These are phyloP conservation scores for Lasiurus borealis DNA, from an alignment of 2,113 vertebrate genomes.

Conservation along the genomic window DNA sequence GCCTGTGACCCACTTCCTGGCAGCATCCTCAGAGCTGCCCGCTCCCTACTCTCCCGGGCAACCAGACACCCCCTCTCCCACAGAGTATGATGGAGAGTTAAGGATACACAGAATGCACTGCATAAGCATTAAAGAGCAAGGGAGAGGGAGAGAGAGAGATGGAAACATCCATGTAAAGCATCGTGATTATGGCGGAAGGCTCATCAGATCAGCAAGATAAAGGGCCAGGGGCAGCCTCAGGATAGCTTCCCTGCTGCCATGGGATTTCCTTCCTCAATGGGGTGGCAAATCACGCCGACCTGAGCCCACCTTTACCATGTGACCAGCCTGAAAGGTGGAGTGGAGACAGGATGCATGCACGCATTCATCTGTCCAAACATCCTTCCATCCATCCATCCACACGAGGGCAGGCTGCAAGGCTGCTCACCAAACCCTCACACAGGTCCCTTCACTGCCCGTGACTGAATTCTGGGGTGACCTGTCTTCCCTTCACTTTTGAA, in stretches of 20 bases:
- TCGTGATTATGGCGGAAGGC: not conserved
- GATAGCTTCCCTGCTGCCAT: not conserved
- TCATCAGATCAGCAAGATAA: not conserved
- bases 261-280: not conserved
- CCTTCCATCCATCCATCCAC: not conserved
- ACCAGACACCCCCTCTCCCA: no score
- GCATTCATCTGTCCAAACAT: not conserved
- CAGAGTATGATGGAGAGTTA: not conserved
- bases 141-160: no score
- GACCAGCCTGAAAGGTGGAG: not conserved
- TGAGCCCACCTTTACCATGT: not conserved
- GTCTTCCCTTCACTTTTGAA: not conserved
- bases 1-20: not conserved
- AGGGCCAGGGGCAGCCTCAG: not conserved
- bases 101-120: no score
- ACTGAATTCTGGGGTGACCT: no score
- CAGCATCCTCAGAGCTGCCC: not conserved
- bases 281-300: not conserved
- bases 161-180: no score
- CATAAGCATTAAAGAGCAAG: no score
- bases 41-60: not conserved
- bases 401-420: not conserved
- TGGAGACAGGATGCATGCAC: not conserved
- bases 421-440: not conserved
- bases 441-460: fast-evolving